Conservation (phyloP, 2,888 invertebrate genomes). For the Harmothoe impar region DNA sequence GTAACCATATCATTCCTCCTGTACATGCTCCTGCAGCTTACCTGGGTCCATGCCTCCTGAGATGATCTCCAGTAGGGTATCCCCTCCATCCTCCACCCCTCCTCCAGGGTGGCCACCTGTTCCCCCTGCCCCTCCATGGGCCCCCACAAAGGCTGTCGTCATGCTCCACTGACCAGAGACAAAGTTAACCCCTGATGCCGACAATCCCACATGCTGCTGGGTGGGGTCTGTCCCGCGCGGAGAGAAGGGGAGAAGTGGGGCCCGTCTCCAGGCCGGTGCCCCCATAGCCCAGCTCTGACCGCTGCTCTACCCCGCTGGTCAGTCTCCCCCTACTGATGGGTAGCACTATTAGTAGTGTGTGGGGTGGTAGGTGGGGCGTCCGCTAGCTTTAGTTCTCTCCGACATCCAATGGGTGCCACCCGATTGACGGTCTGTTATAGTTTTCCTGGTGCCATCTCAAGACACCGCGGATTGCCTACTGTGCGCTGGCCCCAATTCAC, state of each 20-base stretch:
- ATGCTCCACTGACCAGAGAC: neutral
- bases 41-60: conserved; percentile 6
- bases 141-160: neutral
- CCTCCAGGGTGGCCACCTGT: neutral
- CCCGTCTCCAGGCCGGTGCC: neutral
- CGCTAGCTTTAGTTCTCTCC: too few relatives aligned
- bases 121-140: neutral
- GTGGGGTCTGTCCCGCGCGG: neutral
- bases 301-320: too few relatives aligned
- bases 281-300: neutral
- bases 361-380: too few relatives aligned
- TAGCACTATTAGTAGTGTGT: too few relatives aligned
- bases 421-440: too few relatives aligned
- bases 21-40: neutral
- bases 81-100: neutral
- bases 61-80: neutral
- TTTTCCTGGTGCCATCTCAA: too few relatives aligned
- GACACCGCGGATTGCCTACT: too few relatives aligned
- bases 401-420: too few relatives aligned
- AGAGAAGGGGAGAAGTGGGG: neutral
- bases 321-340: too few relatives aligned
- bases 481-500: too few relatives aligned
- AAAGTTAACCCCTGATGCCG: conserved; percentile 1
- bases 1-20: neutral
- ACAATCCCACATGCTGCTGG: neutral